Conservation (phyloP, 2,113 vertebrate species). For the Myrmecophaga tridactyla region DNA sequence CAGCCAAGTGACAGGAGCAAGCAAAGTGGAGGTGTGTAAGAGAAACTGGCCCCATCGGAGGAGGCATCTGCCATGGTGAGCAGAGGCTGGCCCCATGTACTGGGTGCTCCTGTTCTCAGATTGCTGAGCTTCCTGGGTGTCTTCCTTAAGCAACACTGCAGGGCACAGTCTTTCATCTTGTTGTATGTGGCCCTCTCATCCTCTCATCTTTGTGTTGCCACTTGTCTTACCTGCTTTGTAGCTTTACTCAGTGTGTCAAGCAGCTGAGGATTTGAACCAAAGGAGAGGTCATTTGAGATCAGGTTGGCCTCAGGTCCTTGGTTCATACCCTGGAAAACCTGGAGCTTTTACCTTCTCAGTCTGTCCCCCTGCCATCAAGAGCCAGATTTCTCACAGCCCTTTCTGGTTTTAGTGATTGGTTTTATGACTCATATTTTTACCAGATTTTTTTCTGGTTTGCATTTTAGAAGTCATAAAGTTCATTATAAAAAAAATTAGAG, state of each 20-base stretch:
- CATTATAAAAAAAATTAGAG: background rate
- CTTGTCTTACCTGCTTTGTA: background rate
- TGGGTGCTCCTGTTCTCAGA: background rate
- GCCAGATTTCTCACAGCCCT: background rate
- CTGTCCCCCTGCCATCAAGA: background rate
- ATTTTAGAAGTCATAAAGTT: conserved; percentile 24
- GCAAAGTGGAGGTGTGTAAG: background rate
- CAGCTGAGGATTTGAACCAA: background rate
- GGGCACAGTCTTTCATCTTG: background rate
- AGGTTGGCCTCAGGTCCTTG: background rate
- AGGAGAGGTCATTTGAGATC: background rate
- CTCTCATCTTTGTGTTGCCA: fast-evolving
- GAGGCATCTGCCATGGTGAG: background rate
- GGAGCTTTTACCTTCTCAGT: background rate
- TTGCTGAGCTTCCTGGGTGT: fast-evolving
- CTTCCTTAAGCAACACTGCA: no score
- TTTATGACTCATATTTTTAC: background rate
- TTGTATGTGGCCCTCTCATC: background rate
- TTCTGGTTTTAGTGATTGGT: background rate
- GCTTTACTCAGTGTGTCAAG: background rate
- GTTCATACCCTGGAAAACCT: background rate
- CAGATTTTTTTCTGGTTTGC: background rate
- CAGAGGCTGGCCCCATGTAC: fast-evolving
- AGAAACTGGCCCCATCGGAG: fast-evolving
- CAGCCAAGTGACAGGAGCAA: background rate